Evolutionary conservation across 2,113 vertebrate species (phyloP).

Genomic region (Anhinga rufa): DNA sequence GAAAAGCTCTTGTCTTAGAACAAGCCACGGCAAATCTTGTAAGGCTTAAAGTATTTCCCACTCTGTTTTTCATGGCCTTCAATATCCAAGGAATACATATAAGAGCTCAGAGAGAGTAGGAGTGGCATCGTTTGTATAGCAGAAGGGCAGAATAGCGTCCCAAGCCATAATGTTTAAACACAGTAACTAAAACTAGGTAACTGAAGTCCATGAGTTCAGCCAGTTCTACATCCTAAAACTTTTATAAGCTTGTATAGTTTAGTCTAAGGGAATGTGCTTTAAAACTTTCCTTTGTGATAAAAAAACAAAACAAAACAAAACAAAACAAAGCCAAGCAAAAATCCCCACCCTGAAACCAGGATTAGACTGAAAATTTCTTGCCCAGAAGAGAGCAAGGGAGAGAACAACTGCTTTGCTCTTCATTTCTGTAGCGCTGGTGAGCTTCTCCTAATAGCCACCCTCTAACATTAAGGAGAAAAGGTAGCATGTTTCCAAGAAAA

Average conservation of each 20-base stretch:
- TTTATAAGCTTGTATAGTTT: neutral
- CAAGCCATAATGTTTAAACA: neutral
- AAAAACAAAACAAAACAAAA: neutral
- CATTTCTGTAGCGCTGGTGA: neutral
- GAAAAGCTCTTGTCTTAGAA: neutral
- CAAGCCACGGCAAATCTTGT: neutral
- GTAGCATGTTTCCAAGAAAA: slow-evolving; percentile 18
- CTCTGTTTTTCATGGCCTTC: neutral
- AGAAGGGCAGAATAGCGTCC: neutral
- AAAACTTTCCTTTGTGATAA: neutral
- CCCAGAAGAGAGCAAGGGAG: neutral
- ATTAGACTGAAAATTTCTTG: neutral
- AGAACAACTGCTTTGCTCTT: neutral
- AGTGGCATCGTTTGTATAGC: fast-evolving
- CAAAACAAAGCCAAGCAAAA: neutral
- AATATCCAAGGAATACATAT: neutral
- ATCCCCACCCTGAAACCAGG: fast-evolving
- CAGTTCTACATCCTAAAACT: neutral
- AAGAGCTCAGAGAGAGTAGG: neutral
- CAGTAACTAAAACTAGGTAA: neutral
- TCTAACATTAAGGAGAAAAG: neutral
- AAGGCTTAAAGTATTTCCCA: neutral
- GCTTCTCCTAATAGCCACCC: neutral
- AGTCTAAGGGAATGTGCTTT: neutral
- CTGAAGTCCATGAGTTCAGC: neutral